phyloP scores from a whole-genome alignment of 2,888 invertebrate species.

The Mimachlamys varia region DNA sequence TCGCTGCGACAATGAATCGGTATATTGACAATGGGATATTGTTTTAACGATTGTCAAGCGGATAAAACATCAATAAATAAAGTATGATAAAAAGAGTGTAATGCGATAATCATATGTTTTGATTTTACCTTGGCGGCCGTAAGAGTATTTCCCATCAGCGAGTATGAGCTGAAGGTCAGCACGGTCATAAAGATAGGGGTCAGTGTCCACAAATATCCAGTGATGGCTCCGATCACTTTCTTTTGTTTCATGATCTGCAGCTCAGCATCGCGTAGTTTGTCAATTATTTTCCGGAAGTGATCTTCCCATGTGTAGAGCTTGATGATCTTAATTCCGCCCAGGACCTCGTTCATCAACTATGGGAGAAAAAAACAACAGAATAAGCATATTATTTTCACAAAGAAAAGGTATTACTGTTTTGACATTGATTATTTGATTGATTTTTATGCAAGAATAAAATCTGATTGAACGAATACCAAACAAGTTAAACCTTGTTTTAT shows the following conservation, averaged over 20 bases:
- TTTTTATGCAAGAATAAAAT: too few relatives aligned
- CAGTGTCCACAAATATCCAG: slow-evolving; percentile 99
- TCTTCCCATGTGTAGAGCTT: slow-evolving; percentile 98
- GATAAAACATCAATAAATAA: neutral
- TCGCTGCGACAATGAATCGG: too few relatives aligned
- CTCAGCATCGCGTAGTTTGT: slow-evolving; percentile 85
- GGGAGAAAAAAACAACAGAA: slow-evolving; percentile 19
- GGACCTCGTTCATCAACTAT: slow-evolving; percentile 90
- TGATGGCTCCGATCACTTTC: slow-evolving; percentile 97
- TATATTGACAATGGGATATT: too few relatives aligned
- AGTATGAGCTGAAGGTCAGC: slow-evolving; percentile 82
- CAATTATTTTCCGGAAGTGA: slow-evolving; percentile 87
- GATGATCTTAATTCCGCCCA: slow-evolving; percentile 93
- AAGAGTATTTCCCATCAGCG: slow-evolving; percentile 86
- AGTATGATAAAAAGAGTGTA: neutral
- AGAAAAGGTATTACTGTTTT: too few relatives aligned
- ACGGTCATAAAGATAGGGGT: slow-evolving; percentile 89
- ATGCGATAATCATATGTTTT: neutral
- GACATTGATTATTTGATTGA: too few relatives aligned
- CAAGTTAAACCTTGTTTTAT: too few relatives aligned
- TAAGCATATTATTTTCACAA: neutral
- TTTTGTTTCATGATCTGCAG: slow-evolving; percentile 90
- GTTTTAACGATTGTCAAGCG: neutral
- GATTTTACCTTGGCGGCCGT: slow-evolving; percentile 90
- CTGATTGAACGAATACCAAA: too few relatives aligned